phyloP scores from a whole-genome alignment of 2,888 invertebrate genomes.

The Gari tellinella region DNA sequence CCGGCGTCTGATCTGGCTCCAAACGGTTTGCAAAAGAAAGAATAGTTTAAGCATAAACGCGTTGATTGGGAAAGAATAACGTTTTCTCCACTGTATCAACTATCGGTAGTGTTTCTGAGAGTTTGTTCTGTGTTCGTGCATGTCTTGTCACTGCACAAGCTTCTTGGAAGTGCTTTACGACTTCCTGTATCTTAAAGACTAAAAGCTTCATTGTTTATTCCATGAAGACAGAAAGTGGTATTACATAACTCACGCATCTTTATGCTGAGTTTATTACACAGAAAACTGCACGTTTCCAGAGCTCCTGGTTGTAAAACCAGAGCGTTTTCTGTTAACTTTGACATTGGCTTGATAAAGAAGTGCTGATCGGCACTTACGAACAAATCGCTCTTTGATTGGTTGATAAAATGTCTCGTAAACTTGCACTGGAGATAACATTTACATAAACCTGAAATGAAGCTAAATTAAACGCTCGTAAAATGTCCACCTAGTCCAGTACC shows the following conservation, averaged over 20 bases:
- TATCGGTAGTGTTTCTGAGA: too few species aligned
- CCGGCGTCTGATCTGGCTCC: too few species aligned
- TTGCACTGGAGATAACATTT: too few species aligned
- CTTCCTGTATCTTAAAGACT: conserved; percentile 23
- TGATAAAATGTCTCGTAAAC: conserved; percentile 22
- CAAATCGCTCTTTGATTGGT: conserved; percentile 49
- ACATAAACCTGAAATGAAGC: too few species aligned
- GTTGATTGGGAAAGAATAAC: too few species aligned
- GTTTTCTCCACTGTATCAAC: too few species aligned
- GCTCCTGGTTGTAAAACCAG: background rate
- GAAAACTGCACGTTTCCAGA: conserved; percentile 29
- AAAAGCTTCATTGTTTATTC: conserved; percentile 28
- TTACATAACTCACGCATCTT: conserved; percentile 18
- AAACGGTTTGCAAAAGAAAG: too few species aligned
- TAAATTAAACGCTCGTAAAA: too few species aligned
- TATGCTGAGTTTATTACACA: conserved; percentile 45
- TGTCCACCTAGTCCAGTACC: too few species aligned
- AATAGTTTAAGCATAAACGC: too few species aligned
- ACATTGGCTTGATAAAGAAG: conserved; percentile 34
- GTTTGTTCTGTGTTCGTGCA: background rate
- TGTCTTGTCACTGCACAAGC: background rate
- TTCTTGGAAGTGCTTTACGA: conserved; percentile 25
- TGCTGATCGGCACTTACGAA: conserved; percentile 21
- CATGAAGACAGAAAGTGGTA: background rate
- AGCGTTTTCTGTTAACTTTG: conserved; percentile 30